Evolutionary conservation across 2,888 invertebrate genomes (phyloP).

Genomic region (Leucozona laternaria): DNA sequence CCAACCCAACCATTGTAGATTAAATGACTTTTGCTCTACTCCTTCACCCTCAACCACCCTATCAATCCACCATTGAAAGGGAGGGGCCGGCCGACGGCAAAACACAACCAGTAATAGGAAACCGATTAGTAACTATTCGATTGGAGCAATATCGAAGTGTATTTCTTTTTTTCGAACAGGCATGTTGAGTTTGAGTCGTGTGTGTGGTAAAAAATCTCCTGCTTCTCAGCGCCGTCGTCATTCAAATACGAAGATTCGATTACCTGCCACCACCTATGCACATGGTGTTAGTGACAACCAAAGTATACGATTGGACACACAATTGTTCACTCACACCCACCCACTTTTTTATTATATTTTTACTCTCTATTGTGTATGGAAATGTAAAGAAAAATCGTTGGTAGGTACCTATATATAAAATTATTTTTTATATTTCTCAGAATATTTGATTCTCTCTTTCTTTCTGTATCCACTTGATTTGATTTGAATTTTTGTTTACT

Average conservation of each 20-base stretch:
- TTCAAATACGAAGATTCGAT: conserved; percentile 72
- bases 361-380: conserved; percentile 71
- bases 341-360: conserved; percentile 76
- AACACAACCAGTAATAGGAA: conserved; percentile 73
- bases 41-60: neutral
- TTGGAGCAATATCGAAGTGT: conserved; percentile 74
- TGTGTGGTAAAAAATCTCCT: conserved; percentile 66
- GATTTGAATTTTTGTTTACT: conserved; percentile 71
- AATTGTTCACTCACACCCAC: conserved; percentile 74
- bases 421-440: conserved; percentile 50
- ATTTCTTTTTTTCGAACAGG: conserved; percentile 31
- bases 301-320: conserved; percentile 75
- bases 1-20: neutral
- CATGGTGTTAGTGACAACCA: conserved; percentile 75
- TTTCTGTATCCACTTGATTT: conserved; percentile 74
- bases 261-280: conserved; percentile 76
- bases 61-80: conserved; percentile 48
- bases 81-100: conserved; percentile 71
- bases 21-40: neutral
- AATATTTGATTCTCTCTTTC: conserved; percentile 75
- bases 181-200: conserved; percentile 44
- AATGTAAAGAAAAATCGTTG: conserved; percentile 57
- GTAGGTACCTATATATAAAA: conserved; percentile 51
- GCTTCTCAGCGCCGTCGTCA: conserved; percentile 67
- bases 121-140: conserved; percentile 76